Percentiles rank a stretch among this genome's conserved stretches.
Evolutionary conservation across 37 sponge, comb jelly and placozoan species (phyloP).

Genomic region (Eunapius fragilis): DNA sequence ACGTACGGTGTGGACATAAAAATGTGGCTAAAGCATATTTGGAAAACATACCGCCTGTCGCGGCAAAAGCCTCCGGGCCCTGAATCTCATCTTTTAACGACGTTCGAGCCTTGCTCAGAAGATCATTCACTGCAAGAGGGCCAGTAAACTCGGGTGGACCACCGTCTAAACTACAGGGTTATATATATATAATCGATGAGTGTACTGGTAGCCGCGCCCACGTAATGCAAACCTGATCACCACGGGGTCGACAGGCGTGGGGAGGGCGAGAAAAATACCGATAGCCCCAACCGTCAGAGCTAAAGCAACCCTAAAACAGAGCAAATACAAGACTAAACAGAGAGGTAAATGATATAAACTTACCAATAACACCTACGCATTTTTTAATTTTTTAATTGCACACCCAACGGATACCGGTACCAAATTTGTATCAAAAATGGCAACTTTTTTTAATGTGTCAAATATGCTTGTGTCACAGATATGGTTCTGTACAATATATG

Average conservation of each 20-base stretch:
- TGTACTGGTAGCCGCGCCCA: no score
- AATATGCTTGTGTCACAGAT: no score
- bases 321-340: no score
- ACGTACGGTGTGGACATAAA: no score
- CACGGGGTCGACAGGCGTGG: conserved; percentile 43
- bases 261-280: conserved; percentile 1
- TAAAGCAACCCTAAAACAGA: not conserved
- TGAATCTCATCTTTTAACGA: conserved; percentile 56
- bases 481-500: no score
- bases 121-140: conserved; percentile 39
- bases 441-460: no score
- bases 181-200: not conserved
- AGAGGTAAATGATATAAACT: no score
- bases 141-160: conserved; percentile 35
- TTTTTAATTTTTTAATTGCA: no score
- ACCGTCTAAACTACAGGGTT: not conserved
- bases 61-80: conserved; percentile 66
- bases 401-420: no score
- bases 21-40: no score
- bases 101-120: conserved; percentile 31
- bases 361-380: no score
- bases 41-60: conserved; percentile 47
- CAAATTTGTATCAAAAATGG: no score
- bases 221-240: conserved; percentile 29
- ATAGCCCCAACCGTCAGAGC: not conserved